These are phyloP conservation scores for Rattus rattus DNA, from an alignment of 2,113 vertebrate genomes.

Conservation along the genomic window DNA sequence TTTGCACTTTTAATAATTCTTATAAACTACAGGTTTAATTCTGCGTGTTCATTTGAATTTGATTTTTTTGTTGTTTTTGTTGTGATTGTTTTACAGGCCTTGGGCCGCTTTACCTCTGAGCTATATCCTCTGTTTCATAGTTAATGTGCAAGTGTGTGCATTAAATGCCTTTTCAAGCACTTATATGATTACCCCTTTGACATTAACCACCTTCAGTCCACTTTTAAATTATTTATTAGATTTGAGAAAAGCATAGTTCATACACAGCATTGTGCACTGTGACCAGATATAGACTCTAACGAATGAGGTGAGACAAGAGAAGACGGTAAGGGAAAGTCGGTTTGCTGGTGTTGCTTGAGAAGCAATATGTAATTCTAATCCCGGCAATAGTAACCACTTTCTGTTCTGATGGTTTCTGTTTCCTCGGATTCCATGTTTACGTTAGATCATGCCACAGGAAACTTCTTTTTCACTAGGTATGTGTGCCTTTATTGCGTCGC, in stretches of 20 bases:
- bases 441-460: too few relatives aligned
- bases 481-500: too few relatives aligned
- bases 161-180: not conserved
- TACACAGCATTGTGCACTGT: not conserved
- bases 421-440: not conserved
- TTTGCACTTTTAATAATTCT: not conserved
- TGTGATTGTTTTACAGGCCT: not conserved
- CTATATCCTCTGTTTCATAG: not conserved
- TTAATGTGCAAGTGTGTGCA: not conserved
- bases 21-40: slow-evolving; percentile 17
- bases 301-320: not conserved
- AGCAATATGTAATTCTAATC: not conserved
- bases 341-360: not conserved
- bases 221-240: not conserved
- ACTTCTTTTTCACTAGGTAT: not conserved
- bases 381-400: not conserved
- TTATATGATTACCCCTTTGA: not conserved
- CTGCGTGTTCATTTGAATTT: not conserved
- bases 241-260: not conserved
- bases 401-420: not conserved
- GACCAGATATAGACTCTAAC: not conserved
- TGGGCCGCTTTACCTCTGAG: not conserved
- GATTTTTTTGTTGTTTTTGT: too few relatives aligned
- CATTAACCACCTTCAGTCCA: not conserved
- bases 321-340: not conserved